Evolutionary conservation across 1,140 invertebrate genomes (phyloP), one percentile per base, ranked within the genome.

Genomic region (Argopecten irradians): DNA sequence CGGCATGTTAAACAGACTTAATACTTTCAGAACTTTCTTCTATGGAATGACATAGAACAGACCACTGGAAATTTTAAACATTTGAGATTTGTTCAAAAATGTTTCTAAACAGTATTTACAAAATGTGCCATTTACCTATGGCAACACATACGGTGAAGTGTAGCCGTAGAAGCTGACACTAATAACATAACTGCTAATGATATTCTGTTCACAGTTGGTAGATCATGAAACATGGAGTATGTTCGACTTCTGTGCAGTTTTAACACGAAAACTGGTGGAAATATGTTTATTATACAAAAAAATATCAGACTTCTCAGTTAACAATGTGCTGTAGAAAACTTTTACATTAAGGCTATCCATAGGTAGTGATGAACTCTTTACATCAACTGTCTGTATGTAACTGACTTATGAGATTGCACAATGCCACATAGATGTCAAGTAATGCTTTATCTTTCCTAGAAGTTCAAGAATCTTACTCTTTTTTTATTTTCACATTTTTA

Each of bases 81-180:
- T 71, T 71, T 71, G 43, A 55, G 43, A 55, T 11, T 55, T 55
- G 43, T n/a, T 71, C 55, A n/a, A 71, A 71, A 71, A 71, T 71
- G 55, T 71, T 71, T 71, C n/a, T 71, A 71, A 71, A 71, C n/a
- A 28, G n/a, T 71, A 71, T 28, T 28, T n/a, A 71, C 28, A 16
- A n/a, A 71, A 28, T 71, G 55, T 71, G 55, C 55, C 22, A 71
- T 71, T 28, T 0, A 71, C 43, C 9, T 46, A 22, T 46, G 8
- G 19, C 55, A 28, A n/a, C 11, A 3, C n/a, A n/a, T n/a, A n/a
- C n/a, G 2, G 55, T 28, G n/a, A 71, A 71, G 7, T 28, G 55
- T 28, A 71, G 55, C 55, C 55, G 5, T 71, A 71, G 55, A 71
- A 71, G 22, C 5, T 71, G 55, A n/a, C 55, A 71, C 55, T 71